Evolutionary conservation across 2,888 invertebrate species (phyloP).

Genomic region (Mimumesa dahlbomi): DNA sequence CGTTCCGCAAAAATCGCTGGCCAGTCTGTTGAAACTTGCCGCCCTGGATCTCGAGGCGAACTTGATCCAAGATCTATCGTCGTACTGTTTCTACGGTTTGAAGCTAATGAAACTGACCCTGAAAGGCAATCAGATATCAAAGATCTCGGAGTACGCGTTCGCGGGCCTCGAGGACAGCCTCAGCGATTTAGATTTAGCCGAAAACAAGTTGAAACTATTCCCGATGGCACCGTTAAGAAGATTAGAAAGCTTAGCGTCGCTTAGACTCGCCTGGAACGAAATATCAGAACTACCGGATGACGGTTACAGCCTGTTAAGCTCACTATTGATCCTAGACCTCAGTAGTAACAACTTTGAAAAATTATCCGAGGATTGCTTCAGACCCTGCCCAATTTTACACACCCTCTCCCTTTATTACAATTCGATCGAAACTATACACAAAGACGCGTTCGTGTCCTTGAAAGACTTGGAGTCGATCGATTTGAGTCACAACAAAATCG

Average conservation of each 20-base stretch:
- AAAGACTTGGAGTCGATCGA: conserved; percentile 90
- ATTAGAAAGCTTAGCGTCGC: conserved; percentile 86
- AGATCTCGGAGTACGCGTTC: conserved; percentile 92
- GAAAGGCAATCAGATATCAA: conserved; percentile 90
- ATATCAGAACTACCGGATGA: conserved; percentile 86
- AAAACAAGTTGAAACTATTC: conserved; percentile 91
- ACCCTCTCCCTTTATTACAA: conserved; percentile 93
- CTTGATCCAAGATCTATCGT: conserved; percentile 90
- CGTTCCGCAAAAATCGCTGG: conserved; percentile 90
- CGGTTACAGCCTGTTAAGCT: conserved; percentile 86
- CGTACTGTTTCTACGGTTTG: conserved; percentile 94
- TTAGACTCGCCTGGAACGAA: conserved; percentile 84
- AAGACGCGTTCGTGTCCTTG: conserved; percentile 88
- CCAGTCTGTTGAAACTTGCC: conserved; percentile 86
- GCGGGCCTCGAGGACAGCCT: conserved; percentile 89
- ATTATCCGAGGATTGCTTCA: conserved; percentile 89
- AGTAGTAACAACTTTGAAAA: conserved; percentile 92
- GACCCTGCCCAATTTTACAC: conserved; percentile 89
- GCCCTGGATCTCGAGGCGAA: conserved; percentile 92
- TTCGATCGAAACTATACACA: conserved; percentile 88
- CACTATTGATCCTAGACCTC: conserved; percentile 89
- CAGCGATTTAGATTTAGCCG: conserved; percentile 92
- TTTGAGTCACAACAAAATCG: conserved; percentile 93
- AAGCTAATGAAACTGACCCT: conserved; percentile 90
- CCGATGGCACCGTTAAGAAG: conserved; percentile 90